Evolutionary conservation across 2,113 vertebrate species (phyloP), one percentile per base, ranked within the genome.

Genomic region (Lates calcarifer): DNA sequence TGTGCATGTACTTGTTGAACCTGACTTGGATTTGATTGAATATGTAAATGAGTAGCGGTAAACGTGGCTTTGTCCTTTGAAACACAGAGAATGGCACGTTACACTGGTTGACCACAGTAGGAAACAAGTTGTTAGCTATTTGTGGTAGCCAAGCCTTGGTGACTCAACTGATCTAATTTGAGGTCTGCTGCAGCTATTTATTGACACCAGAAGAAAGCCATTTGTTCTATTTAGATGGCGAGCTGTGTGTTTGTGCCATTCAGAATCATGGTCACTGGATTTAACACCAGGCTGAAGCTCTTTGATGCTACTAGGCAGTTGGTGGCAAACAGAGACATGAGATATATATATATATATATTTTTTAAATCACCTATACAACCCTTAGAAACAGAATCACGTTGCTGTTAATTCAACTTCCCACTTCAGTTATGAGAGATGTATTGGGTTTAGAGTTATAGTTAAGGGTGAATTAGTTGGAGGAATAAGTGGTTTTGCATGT

Each of bases 121-220:
- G 77, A 86, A 83, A 74, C 55, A 82, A 79, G 81, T 65, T 51
- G 62, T 77, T 56, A 28, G 71, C 41, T 81, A 71, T 90, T 79
- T 86, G 61, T 56, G 55, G 69, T 62, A 24, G 71, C 55, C 43
- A 39, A 65, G 75, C 49, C 64, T 73, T 14, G 1, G 69, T 79
- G 83, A 89, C 82, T 87, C 87, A 87, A 74, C 65, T 11, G 2
- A 33, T 79, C 86, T 91, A 88, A 88, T 85, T 79, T 83, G 31
- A 87, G 81, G 39, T 77, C 73, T 55, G 74, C 72, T 81, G 77
- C 66, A 67, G 77, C 73, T 86, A 84, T 90, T 81, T 84, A 71
- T 73, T 81, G 81, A 85, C 79, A 74, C 53, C 60, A 81, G 70
- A 82, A 35, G 61, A 88, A 89, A 88, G 72, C 31, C 77, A 85